A percentile compares a stretch with the other conserved stretches of the same genome.
Evolutionary conservation across 1,140 invertebrate genomes (phyloP).

Genomic region (Brachionus sp.): DNA sequence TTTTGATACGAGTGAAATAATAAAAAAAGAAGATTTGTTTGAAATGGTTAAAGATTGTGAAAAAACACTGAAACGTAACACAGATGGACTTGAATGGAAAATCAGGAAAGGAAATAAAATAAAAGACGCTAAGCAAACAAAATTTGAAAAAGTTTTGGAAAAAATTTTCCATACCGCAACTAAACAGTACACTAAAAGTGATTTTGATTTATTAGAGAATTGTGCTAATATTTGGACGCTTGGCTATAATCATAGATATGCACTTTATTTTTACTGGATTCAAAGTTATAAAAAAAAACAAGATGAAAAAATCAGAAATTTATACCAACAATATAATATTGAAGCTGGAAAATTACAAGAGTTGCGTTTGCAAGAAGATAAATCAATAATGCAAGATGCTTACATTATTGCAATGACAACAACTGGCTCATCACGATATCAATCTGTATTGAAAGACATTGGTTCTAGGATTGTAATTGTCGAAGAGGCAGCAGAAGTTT

Average conservation of each 20-base stretch:
- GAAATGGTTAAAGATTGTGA: not conserved
- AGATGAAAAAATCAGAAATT: not conserved
- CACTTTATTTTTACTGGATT: constrained; percentile 49
- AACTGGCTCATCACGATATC: constrained; percentile 68
- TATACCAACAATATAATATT: constrained; percentile 32
- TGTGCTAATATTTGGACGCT: constrained; percentile 45
- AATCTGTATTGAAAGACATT: constrained; percentile 61
- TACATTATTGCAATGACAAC: constrained; percentile 70
- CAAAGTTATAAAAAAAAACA: not conserved
- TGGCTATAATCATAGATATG: constrained; percentile 47
- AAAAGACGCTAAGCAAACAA: not conserved
- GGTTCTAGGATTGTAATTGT: constrained; percentile 47
- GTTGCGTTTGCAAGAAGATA: not conserved
- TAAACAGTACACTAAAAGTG: not conserved
- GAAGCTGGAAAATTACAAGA: not conserved
- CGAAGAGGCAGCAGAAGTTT: constrained; percentile 48
- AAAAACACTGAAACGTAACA: not conserved
- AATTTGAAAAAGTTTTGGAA: not conserved
- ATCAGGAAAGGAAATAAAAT: not conserved
- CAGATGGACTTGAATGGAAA: not conserved
- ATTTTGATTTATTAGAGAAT: not conserved
- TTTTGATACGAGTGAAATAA: not conserved
- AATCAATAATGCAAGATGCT: constrained; percentile 40
- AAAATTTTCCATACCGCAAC: not conserved
- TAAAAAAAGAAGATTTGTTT: not conserved